A percentile compares a stretch with the other conserved stretches of the same genome.
Evolutionary conservation across 2,113 vertebrate species (phyloP).

Genomic region (Etheostoma spectabile): DNA sequence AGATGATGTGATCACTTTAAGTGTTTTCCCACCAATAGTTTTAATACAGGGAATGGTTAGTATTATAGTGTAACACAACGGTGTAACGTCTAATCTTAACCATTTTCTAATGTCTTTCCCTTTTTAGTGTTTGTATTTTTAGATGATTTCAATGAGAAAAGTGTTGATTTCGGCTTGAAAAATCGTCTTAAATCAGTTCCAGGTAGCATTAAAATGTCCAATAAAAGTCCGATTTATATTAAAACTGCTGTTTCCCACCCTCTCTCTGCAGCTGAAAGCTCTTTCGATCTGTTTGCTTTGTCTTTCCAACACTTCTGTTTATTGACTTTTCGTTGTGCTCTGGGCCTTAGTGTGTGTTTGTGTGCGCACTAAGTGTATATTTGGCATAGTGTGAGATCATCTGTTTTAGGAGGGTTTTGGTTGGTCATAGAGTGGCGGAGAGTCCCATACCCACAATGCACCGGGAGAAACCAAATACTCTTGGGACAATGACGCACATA

Average conservation of each 20-base stretch:
- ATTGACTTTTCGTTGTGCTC: conserved; percentile 52
- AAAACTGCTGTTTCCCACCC: conserved; percentile 19
- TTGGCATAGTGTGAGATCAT: conserved; percentile 54
- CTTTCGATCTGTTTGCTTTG: conserved; percentile 25
- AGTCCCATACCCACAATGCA: conserved; percentile 57
- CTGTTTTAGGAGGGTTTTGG: conserved; percentile 53
- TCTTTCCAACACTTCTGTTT: conserved; percentile 48
- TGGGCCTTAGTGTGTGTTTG: background rate
- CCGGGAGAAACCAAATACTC: conserved; percentile 17
- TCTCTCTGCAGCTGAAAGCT: conserved; percentile 1
- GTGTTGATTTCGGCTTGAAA: background rate
- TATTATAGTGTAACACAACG: background rate
- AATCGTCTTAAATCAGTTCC: background rate
- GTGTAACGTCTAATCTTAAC: background rate
- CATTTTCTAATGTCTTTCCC: background rate
- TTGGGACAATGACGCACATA: conserved; percentile 9
- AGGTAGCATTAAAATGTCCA: background rate
- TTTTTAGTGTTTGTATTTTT: background rate
- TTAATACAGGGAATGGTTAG: background rate
- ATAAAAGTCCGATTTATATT: background rate
- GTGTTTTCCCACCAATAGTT: background rate
- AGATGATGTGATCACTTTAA: background rate
- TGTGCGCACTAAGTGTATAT: conserved; percentile 37
- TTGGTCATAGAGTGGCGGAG: conserved; percentile 23
- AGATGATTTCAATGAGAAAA: background rate